phyloP scores from a whole-genome alignment of 1,140 invertebrate genomes.

The Neoseiulus cucumeris region DNA sequence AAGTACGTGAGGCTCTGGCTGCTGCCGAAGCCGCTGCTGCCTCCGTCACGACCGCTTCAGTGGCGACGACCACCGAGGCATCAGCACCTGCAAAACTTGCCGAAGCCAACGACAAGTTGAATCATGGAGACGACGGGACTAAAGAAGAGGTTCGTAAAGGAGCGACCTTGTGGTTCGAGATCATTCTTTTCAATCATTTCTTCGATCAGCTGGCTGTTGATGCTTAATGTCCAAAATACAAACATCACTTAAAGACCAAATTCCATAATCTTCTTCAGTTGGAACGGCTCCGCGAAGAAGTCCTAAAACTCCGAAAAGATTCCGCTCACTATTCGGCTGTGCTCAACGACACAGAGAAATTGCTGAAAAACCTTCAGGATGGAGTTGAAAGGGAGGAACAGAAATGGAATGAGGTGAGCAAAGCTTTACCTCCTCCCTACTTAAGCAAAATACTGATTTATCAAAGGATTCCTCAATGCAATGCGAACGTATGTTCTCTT shows the following conservation, averaged over 20 bases:
- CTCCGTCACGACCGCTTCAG: not conserved
- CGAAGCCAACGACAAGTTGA: no score
- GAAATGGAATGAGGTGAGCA: not conserved
- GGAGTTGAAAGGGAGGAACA: not conserved
- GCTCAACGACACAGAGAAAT: not conserved
- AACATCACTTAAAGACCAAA: no score
- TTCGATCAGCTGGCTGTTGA: no score
- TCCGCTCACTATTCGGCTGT: not conserved
- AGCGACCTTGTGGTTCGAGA: no score
- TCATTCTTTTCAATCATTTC: no score
- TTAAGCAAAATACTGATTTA: no score
- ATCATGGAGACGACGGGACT: no score
- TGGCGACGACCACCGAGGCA: not conserved
- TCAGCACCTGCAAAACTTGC: not conserved
- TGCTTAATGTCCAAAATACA: no score
- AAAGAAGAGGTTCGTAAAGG: no score
- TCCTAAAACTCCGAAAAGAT: not conserved
- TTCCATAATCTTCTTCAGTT: no score
- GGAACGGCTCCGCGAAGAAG: not conserved
- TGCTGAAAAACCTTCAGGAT: not conserved
- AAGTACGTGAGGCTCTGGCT: not conserved
- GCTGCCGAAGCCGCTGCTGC: not conserved
- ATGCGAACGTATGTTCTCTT: not conserved
- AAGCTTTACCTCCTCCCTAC: no score
- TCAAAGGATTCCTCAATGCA: no score